Percentiles rank a stretch among this genome's conserved stretches.
These are phyloP conservation scores for Bucco capensis DNA, from an alignment of 2,113 vertebrate species.

Conservation along the genomic window DNA sequence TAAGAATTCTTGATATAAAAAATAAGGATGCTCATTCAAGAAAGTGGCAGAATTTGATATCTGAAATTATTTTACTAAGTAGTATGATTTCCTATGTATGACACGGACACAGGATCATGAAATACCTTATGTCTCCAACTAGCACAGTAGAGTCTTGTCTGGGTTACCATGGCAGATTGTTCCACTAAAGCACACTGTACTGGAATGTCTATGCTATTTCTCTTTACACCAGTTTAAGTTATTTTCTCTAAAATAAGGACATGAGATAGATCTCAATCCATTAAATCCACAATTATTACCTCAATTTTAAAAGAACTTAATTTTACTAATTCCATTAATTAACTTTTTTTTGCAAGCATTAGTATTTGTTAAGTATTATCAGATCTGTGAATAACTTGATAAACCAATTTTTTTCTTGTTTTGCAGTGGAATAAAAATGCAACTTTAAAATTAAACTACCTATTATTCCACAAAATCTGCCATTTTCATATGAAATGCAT, in stretches of 20 bases:
- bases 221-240: neutral
- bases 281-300: neutral
- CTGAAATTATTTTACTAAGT: neutral
- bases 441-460: neutral
- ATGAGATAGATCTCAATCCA: neutral
- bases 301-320: rapidly evolving
- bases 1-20: neutral
- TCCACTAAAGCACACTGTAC: neutral
- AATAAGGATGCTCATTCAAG: neutral
- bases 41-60: neutral
- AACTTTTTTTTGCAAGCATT: neutral
- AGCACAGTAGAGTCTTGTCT: neutral
- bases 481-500: neutral
- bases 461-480: neutral
- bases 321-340: neutral
- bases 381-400: neutral
- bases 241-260: neutral
- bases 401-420: neutral
- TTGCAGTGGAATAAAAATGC: neutral
- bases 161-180: neutral
- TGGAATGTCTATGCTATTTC: neutral
- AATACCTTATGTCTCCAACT: neutral
- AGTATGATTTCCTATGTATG: rapidly evolving
- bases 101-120: neutral
- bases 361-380: neutral